phyloP scores from a whole-genome alignment of 2,888 invertebrate species.

The Orthosia gracilis region DNA sequence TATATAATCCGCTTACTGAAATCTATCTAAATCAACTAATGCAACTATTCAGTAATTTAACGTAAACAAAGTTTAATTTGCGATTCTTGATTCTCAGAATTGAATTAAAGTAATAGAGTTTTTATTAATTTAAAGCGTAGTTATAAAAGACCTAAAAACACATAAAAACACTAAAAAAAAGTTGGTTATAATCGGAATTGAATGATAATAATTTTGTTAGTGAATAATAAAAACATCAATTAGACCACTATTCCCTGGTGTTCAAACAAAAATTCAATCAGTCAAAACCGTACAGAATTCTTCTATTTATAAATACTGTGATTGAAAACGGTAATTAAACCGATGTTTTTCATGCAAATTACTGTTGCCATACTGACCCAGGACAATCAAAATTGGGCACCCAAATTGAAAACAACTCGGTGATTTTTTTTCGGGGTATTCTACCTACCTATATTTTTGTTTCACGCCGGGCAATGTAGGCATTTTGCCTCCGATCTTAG shows the following conservation, averaged over 20 bases:
- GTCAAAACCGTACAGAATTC: constrained; percentile 15
- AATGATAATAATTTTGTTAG: too few species aligned
- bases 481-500: background rate
- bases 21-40: too few species aligned
- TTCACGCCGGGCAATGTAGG: too few species aligned
- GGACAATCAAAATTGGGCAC: constrained; percentile 22
- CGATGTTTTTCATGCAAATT: constrained; percentile 49
- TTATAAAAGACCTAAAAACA: too few species aligned
- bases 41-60: too few species aligned
- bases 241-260: background rate
- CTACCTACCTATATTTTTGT: background rate
- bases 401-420: constrained; percentile 25
- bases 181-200: background rate
- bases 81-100: too few species aligned
- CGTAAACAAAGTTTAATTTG: too few species aligned
- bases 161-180: background rate
- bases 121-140: too few species aligned
- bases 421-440: constrained; percentile 4
- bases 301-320: background rate
- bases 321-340: constrained; percentile 32
- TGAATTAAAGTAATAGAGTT: too few species aligned
- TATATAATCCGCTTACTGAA: too few species aligned
- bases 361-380: constrained; percentile 5
- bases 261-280: background rate
- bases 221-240: too few species aligned